These are phyloP conservation scores for Macrosteles quadrilineatus DNA, from an alignment of 1,140 invertebrate genomes.

Conservation along the genomic window DNA sequence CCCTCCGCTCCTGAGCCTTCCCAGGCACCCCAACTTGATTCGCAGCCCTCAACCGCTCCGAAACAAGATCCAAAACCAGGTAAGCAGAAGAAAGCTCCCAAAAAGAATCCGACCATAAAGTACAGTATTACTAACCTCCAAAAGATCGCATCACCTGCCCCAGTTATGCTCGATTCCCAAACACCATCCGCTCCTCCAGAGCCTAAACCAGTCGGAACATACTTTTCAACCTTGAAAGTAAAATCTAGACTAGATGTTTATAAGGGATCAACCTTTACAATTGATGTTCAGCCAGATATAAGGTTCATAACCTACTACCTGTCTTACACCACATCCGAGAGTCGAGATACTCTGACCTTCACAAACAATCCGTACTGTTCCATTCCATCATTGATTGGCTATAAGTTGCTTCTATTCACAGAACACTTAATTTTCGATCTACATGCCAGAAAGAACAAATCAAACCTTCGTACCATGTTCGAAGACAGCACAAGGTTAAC, in stretches of 20 bases:
- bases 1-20: too few species aligned
- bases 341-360: neutral
- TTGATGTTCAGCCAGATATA: neutral
- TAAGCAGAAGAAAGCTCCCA: too few species aligned
- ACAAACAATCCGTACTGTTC: neutral
- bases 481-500: neutral
- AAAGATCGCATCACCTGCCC: too few species aligned
- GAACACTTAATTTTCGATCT: neutral
- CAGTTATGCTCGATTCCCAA: too few species aligned
- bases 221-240: neutral
- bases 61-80: too few species aligned
- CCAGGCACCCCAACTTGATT: too few species aligned
- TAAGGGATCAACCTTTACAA: neutral
- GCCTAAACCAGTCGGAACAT: neutral
- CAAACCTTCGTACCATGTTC: neutral
- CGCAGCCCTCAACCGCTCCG: too few species aligned
- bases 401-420: neutral
- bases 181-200: conserved; percentile 24
- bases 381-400: neutral
- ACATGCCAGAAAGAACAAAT: too few species aligned
- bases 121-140: too few species aligned
- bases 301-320: neutral
- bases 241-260: neutral
- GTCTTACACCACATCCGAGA: neutral
- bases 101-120: too few species aligned